Base-by-base conservation (phyloP, 2,113 vertebrate species). In the Labrus mixtus region DNA sequence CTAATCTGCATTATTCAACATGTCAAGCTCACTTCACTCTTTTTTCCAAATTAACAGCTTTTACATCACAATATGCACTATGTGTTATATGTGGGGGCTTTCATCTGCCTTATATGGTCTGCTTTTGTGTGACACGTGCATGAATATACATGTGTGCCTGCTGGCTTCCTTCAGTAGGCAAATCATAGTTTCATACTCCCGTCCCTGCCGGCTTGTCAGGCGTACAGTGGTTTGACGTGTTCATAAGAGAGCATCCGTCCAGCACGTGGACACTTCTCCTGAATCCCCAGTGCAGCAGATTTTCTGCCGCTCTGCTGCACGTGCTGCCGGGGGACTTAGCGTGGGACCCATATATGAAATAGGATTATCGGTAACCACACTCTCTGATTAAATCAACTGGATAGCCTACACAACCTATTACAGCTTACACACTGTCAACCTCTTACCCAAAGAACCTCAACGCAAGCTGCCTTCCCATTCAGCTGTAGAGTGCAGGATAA, bases 331-430 rank as follows among this genome's bases (percentile, higher is more conserved):
- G 43, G 66, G 81, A 84, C 65, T 84, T 89, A 81, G 68, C 46
- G 79, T 50, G 57, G 61, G 74, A 84, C 71, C 68, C 73, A 64
- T 77, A 81, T 85, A 87, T 89, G 83, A 90, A 93, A 91, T 87
- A 77, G 82, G 90, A 93, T 93, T 92, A 89, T 83, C 74, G 65
- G 73, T 73, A 72, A 84, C 78, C 85, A 75, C 86, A 62, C 66
- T 58, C 55, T 55, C 81, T 91, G 88, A 88, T 93, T 84, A 85
- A 90, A 91, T 93, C 88, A 91, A 82, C 55, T 59, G 78, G 74
- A 83, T 87, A 79, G 72, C 81, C 78, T 63, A 81, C 78, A 86
- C 71, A 84, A 79, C 79, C 73, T 64, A 56, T 91, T 78, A 82
- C 72, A 76, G 86, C 86, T 86, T 75, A 82, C 78, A 83, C 72